These are phyloP conservation scores for Lasioglossum albipes DNA, from an alignment of 1,140 invertebrate species.

Conservation along the genomic window DNA sequence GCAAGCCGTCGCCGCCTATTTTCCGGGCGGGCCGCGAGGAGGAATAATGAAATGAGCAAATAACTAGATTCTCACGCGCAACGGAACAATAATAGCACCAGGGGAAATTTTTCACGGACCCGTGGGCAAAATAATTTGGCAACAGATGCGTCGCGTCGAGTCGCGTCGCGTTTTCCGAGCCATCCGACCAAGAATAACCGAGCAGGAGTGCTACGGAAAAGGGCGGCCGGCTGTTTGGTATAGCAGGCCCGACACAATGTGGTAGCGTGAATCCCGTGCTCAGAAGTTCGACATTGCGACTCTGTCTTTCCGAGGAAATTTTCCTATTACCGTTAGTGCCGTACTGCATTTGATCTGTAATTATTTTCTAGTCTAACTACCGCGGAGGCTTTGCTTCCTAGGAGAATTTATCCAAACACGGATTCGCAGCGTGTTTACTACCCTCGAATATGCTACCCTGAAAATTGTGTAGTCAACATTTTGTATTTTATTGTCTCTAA, in stretches of 20 bases:
- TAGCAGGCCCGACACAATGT: constrained; percentile 47
- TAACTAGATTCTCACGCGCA: constrained; percentile 77
- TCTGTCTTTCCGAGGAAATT: not conserved
- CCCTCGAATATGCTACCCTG: too few relatives aligned
- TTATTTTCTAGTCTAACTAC: not conserved
- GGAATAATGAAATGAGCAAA: constrained; percentile 74
- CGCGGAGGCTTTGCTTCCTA: too few relatives aligned
- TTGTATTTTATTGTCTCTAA: too few relatives aligned
- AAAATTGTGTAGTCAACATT: too few relatives aligned
- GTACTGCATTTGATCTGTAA: not conserved
- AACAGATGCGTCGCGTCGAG: constrained; percentile 78
- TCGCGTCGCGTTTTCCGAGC: constrained; percentile 75
- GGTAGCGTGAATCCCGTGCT: constrained; percentile 27
- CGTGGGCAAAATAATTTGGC: constrained; percentile 80
- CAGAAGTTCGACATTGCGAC: constrained; percentile 3
- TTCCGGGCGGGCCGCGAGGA: constrained; percentile 47
- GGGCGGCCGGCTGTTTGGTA: constrained; percentile 50
- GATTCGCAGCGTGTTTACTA: too few relatives aligned
- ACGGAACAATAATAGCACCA: constrained; percentile 77
- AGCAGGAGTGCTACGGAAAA: constrained; percentile 57
- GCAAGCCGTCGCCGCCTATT: constrained; percentile 51
- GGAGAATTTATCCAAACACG: too few relatives aligned
- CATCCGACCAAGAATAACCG: constrained; percentile 78
- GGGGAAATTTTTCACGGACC: constrained; percentile 79
- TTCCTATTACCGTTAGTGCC: not conserved